Conservation (phyloP, 2,113 vertebrate species). For the Erpornis zantholeuca region DNA sequence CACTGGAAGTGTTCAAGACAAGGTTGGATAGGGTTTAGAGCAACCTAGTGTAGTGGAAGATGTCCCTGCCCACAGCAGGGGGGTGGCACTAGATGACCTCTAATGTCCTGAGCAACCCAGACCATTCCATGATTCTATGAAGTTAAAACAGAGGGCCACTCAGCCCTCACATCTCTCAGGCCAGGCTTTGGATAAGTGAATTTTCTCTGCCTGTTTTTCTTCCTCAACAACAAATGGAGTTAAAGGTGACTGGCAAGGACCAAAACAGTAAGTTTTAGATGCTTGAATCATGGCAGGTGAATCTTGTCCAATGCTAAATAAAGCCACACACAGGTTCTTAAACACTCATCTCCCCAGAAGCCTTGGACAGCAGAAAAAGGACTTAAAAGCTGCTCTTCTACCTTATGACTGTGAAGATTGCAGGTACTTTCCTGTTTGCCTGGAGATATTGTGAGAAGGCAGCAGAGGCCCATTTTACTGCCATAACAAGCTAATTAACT, state of each 20-base stretch:
- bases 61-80: not conserved
- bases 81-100: not conserved
- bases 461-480: not conserved
- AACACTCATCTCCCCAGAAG: not conserved
- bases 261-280: not conserved
- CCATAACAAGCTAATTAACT: slow-evolving; percentile 15
- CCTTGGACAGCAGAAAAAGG: not conserved
- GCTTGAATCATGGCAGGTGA: not conserved
- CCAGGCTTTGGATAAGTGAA: not conserved
- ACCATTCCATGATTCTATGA: not conserved
- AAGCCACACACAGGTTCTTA: not conserved
- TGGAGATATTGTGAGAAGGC: slow-evolving; percentile 28
- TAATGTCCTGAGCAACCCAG: not conserved
- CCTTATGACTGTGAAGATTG: not conserved
- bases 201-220: not conserved
- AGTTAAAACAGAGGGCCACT: not conserved
- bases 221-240: not conserved
- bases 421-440: slow-evolving; percentile 45
- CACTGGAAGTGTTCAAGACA: not conserved
- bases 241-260: not conserved
- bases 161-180: not conserved
- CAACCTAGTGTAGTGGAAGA: not conserved
- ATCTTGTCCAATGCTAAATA: not conserved
- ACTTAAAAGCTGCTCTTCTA: not conserved
- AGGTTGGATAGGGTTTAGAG: not conserved